A percentile compares a stretch with the other conserved stretches of the same genome.
These are phyloP conservation scores for Rhagium mordax DNA, from an alignment of 2,888 invertebrate species.

Conservation along the genomic window DNA sequence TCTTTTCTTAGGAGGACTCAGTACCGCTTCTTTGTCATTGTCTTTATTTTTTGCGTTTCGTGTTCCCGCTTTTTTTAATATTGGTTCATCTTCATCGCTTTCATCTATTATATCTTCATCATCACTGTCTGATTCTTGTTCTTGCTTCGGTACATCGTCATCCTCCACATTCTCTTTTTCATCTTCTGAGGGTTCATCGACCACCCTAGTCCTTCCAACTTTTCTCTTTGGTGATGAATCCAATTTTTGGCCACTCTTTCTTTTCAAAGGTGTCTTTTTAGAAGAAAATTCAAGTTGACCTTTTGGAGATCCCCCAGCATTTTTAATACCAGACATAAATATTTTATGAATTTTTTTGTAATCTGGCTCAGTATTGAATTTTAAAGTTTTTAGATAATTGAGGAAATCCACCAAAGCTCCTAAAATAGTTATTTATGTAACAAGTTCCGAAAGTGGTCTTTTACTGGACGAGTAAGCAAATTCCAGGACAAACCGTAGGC, in stretches of 20 bases:
- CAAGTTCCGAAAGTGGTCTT: too few relatives aligned
- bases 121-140: slow-evolving; percentile 35
- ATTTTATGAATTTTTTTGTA: slow-evolving; percentile 81
- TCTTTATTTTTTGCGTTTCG: slow-evolving; percentile 28
- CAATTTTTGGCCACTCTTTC: slow-evolving; percentile 27
- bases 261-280: slow-evolving; percentile 37
- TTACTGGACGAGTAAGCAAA: too few relatives aligned
- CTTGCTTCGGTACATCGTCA: not conserved
- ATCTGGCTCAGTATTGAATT: slow-evolving; percentile 82
- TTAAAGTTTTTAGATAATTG: slow-evolving; percentile 78
- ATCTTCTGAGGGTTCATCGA: slow-evolving; percentile 23
- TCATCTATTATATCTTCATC: slow-evolving; percentile 26
- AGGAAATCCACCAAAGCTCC: slow-evolving; percentile 78
- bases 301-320: slow-evolving; percentile 73
- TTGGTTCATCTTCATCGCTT: slow-evolving; percentile 22
- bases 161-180: slow-evolving; percentile 35
- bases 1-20: not conserved
- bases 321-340: slow-evolving; percentile 78
- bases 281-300: slow-evolving; percentile 76
- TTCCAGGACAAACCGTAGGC: too few relatives aligned
- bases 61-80: slow-evolving; percentile 1
- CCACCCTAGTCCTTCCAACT: slow-evolving; percentile 30
- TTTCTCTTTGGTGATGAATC: slow-evolving; percentile 37
- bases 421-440: slow-evolving; percentile 65
- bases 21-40: not conserved